Evolutionary conservation across 2,888 invertebrate genomes (phyloP).

Genomic region (Globia sparganii): DNA sequence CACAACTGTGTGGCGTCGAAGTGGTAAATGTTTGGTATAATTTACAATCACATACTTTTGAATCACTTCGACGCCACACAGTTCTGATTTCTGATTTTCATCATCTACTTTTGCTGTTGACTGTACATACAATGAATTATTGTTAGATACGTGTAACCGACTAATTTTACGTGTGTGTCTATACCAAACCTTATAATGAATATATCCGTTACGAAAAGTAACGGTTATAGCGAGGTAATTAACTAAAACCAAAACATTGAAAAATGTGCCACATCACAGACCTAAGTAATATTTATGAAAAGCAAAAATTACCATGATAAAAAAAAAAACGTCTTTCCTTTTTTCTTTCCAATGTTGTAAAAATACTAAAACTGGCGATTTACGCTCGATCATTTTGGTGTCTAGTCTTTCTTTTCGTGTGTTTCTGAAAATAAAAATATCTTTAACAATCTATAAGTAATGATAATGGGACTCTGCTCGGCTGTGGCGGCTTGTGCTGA

Average conservation of each 20-base stretch:
- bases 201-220: background rate
- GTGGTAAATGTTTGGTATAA: no score
- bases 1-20: no score
- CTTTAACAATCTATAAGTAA: conserved; percentile 7
- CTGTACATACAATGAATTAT: background rate
- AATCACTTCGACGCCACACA: no score
- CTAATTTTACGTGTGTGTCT: background rate
- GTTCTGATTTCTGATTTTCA: no score
- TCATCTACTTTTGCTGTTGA: no score
- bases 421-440: conserved; percentile 82
- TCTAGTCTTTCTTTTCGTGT: conserved; percentile 88
- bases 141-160: background rate
- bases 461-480: background rate
- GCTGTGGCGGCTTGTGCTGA: background rate
- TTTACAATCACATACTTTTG: no score
- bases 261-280: conserved; percentile 16
- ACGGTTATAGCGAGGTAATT: background rate
- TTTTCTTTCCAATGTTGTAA: conserved; percentile 28
- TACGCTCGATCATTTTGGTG: background rate
- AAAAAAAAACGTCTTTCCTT: background rate
- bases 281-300: conserved; percentile 20
- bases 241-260: conserved; percentile 1
- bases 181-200: background rate
- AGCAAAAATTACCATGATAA: background rate
- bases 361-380: conserved; percentile 31